Conservation (phyloP, 2,113 vertebrate species). For the Mustelus asterias region DNA sequence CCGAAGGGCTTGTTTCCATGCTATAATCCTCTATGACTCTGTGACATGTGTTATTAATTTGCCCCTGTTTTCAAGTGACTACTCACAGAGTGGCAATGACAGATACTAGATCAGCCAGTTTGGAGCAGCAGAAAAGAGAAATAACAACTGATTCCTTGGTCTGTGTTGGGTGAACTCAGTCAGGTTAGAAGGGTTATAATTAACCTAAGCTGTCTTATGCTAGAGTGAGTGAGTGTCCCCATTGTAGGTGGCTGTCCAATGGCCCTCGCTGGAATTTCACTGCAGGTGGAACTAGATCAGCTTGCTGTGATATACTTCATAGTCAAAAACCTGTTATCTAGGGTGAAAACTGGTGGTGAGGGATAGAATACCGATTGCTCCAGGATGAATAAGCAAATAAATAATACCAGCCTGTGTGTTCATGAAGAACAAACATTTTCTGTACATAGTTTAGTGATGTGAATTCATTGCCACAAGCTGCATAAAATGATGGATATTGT, state of each 20-base stretch:
- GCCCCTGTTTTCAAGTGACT: background rate
- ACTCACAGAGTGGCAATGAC: background rate
- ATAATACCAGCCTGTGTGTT: background rate
- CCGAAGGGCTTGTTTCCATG: no score
- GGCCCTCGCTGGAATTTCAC: background rate
- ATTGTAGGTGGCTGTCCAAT: background rate
- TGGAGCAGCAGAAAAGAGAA: background rate
- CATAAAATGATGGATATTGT: background rate
- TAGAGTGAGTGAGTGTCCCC: background rate
- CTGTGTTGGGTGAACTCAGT: background rate
- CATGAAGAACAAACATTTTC: background rate
- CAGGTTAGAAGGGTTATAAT: background rate
- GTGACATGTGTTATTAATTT: background rate
- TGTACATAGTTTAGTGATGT: background rate
- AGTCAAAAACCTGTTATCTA: background rate
- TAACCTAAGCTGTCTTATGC: background rate
- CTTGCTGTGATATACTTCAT: background rate
- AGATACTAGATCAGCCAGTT: background rate
- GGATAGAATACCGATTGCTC: background rate
- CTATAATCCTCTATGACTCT: background rate
- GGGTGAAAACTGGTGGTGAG: background rate
- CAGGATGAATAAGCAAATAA: background rate
- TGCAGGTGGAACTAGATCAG: background rate
- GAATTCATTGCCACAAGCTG: background rate
- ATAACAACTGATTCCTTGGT: background rate